Percentiles rank a stretch among this genome's conserved stretches.
These are phyloP conservation scores for Neria commutata DNA, from an alignment of 2,888 invertebrate species.

Conservation along the genomic window DNA sequence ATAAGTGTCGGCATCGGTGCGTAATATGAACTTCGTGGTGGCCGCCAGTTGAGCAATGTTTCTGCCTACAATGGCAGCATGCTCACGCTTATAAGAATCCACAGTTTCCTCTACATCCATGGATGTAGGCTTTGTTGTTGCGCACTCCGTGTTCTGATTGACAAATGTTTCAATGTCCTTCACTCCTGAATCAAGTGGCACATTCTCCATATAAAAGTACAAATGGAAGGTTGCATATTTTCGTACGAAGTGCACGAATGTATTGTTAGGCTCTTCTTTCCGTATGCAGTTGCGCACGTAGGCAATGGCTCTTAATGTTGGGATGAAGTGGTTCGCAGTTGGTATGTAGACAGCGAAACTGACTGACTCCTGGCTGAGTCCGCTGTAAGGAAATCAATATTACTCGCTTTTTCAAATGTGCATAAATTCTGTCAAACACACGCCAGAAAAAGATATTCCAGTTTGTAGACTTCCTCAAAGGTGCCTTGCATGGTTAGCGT, in stretches of 20 bases:
- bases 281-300: background rate
- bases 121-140: too few species aligned
- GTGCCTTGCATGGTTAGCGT: background rate
- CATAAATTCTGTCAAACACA: background rate
- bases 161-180: background rate
- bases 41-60: background rate
- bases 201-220: too few species aligned
- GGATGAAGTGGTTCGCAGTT: background rate
- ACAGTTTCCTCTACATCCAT: background rate
- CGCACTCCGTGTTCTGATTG: background rate
- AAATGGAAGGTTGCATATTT: background rate
- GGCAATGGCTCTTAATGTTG: background rate
- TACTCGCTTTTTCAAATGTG: too few species aligned
- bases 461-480: background rate
- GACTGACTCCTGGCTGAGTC: background rate
- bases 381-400: too few species aligned
- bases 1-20: background rate
- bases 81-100: background rate
- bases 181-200: too few species aligned
- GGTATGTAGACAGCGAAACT: conserved; percentile 1
- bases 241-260: background rate
- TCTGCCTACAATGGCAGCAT: background rate
- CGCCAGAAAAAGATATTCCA: background rate
- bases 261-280: background rate
- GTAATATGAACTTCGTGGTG: background rate